Evolutionary conservation across 1,140 invertebrate genomes (phyloP).

Genomic region (Amyelois transitella): DNA sequence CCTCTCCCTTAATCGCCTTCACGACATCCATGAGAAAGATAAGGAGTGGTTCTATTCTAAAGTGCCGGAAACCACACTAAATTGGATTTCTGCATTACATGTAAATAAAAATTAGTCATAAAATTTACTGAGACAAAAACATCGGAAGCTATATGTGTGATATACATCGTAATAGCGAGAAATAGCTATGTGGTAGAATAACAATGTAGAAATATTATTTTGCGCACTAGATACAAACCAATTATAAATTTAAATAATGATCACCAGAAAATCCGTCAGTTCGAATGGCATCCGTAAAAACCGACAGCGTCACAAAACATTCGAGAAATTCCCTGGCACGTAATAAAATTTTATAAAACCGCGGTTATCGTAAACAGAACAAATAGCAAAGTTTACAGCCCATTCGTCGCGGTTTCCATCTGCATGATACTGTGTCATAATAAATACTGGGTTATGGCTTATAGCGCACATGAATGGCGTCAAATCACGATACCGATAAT

Average conservation of each 20-base stretch:
- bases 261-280: neutral
- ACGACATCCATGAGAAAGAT: too few relatives aligned
- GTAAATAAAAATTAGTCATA: too few relatives aligned
- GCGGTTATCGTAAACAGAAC: conserved; percentile 66
- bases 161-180: too few relatives aligned
- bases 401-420: conserved; percentile 62
- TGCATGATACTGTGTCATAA: conserved; percentile 54
- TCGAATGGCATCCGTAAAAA: neutral
- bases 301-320: conserved; percentile 22
- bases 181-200: too few relatives aligned
- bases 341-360: conserved; percentile 67
- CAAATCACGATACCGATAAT: too few relatives aligned
- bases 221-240: neutral
- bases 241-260: neutral
- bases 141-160: too few relatives aligned
- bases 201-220: neutral
- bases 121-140: too few relatives aligned
- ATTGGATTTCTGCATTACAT: too few relatives aligned
- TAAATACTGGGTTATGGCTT: conserved; percentile 13
- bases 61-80: too few relatives aligned
- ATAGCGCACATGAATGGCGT: neutral
- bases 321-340: conserved; percentile 37
- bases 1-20: too few relatives aligned
- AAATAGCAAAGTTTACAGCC: conserved; percentile 66
- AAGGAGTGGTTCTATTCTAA: too few relatives aligned